Conservation (phyloP, 2,113 vertebrate genomes). For the Oryzias javanicus region DNA sequence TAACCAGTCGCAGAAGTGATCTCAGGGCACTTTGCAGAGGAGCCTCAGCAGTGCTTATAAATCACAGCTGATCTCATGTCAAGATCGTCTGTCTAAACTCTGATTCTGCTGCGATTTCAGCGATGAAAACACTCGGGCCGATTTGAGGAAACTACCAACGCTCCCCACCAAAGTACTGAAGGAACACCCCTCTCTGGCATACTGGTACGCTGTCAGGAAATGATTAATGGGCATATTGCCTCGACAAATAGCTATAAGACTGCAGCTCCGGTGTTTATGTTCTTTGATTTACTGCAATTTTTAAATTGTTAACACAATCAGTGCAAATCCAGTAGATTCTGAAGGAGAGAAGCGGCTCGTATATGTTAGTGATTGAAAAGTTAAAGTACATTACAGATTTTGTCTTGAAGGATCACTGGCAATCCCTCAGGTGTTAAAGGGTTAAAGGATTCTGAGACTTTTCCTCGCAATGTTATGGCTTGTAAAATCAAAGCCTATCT, state of each 20-base stretch:
- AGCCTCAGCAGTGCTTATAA: no score
- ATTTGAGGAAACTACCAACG: constrained; percentile 94
- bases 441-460: no score
- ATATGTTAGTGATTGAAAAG: no score
- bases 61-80: neutral
- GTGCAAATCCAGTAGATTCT: no score
- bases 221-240: neutral
- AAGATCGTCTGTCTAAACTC: neutral
- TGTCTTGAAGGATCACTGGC: neutral
- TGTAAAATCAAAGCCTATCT: no score
- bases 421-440: no score
- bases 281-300: neutral
- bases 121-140: constrained; percentile 90
- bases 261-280: neutral
- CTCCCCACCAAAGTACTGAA: constrained; percentile 95
- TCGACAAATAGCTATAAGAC: neutral
- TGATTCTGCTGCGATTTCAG: constrained; percentile 63
- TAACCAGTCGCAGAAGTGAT: no score
- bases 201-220: constrained; percentile 81
- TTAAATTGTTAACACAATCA: no score
- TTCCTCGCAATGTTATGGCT: no score
- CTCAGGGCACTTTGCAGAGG: no score
- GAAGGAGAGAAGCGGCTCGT: no score
- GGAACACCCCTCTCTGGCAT: constrained; percentile 96
- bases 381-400: no score